A percentile compares a stretch with the other conserved stretches of the same genome.
Conservation (phyloP, 1,140 invertebrate genomes). For the Eulimnadia texana region DNA sequence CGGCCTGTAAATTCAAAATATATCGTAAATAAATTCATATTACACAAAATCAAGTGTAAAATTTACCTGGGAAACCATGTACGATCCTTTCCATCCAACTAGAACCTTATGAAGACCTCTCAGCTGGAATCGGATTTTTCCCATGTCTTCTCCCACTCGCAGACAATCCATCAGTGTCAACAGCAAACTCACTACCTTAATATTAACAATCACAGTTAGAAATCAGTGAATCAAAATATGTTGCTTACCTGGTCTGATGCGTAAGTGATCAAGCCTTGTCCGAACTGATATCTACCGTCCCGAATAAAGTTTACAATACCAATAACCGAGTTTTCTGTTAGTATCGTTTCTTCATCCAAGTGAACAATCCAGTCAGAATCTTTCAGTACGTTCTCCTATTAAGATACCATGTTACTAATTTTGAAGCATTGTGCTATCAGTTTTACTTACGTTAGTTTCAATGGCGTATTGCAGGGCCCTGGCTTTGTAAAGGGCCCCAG, state of each 20-base stretch:
- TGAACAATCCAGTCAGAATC: slow-evolving; percentile 96
- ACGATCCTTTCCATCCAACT: slow-evolving; percentile 95
- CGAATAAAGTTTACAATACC: slow-evolving; percentile 92
- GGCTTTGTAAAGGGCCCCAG: slow-evolving; percentile 86
- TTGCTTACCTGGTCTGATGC: slow-evolving; percentile 62
- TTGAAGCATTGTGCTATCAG: neutral
- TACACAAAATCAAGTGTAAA: slow-evolving; percentile 4
- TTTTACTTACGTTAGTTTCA: slow-evolving; percentile 46
- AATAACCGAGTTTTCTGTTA: slow-evolving; percentile 72
- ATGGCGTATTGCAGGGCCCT: slow-evolving; percentile 90
- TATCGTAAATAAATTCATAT: neutral
- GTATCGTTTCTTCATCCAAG: slow-evolving; percentile 89
- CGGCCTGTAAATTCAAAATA: slow-evolving; percentile 40
- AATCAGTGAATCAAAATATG: slow-evolving; percentile 34
- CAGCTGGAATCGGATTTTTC: slow-evolving; percentile 87
- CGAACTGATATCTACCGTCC: slow-evolving; percentile 89
- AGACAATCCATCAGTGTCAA: slow-evolving; percentile 94
- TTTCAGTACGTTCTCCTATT: slow-evolving; percentile 72
- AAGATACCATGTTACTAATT: slow-evolving; percentile 26
- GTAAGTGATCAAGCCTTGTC: slow-evolving; percentile 95
- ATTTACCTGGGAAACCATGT: slow-evolving; percentile 76
- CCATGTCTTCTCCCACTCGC: slow-evolving; percentile 92
- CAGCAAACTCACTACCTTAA: slow-evolving; percentile 82
- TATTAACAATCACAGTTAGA: neutral
- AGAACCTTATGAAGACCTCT: slow-evolving; percentile 84